Conservation (phyloP, 2,797 vertebrate genomes). For the Kryptopterus vitreolus region DNA sequence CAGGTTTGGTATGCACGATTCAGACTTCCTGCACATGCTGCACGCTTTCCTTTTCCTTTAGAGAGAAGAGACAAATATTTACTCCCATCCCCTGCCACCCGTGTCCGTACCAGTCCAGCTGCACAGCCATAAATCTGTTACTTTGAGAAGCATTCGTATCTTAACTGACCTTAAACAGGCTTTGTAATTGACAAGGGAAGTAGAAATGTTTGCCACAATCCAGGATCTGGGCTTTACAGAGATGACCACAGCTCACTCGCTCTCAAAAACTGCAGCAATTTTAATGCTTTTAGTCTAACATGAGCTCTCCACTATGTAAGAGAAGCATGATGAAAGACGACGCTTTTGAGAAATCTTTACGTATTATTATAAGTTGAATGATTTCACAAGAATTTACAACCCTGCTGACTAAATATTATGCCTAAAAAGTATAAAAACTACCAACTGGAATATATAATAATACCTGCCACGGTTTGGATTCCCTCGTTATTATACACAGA, state of each 20-base stretch:
- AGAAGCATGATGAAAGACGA: too few species aligned
- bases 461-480: not conserved
- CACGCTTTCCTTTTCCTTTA: conserved; percentile 20
- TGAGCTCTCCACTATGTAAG: not conserved
- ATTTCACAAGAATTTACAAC: not conserved
- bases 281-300: not conserved
- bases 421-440: not conserved
- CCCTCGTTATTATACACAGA: not conserved
- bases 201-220: conserved; percentile 7
- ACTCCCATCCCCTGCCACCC: conserved; percentile 17
- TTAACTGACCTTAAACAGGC: not conserved
- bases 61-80: conserved; percentile 40
- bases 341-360: not conserved
- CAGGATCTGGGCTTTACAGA: conserved; percentile 14
- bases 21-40: not conserved
- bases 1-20: not conserved
- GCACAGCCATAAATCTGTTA: conserved; percentile 16
- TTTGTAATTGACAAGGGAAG: conserved; percentile 3
- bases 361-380: not conserved
- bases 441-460: not conserved
- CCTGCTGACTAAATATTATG: not conserved
- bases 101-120: conserved; percentile 19
- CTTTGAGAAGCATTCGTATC: conserved; percentile 4
- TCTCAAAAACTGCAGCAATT: not conserved
- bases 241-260: not conserved